These are phyloP conservation scores for Jacana jacana DNA, from an alignment of 2,113 vertebrate species.

Conservation along the genomic window DNA sequence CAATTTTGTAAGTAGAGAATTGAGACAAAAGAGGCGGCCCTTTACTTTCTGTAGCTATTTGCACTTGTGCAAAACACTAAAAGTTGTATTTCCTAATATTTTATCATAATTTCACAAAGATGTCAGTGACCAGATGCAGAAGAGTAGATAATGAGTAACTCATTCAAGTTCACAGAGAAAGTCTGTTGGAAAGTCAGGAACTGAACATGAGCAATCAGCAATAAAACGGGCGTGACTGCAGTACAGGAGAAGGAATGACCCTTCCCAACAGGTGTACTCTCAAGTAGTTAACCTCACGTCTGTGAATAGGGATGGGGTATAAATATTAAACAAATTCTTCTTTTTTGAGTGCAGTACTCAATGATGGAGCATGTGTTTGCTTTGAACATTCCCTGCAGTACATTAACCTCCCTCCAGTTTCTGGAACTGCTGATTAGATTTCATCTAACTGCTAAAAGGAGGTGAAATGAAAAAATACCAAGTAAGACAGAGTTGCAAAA, in stretches of 20 bases:
- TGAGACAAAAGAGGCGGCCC: not conserved
- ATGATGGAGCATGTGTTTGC: not conserved
- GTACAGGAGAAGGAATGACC: not conserved
- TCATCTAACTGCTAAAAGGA: slow-evolving; percentile 2
- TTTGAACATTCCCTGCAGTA: not conserved
- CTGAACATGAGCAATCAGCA: not conserved
- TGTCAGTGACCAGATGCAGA: not conserved
- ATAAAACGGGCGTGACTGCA: not conserved
- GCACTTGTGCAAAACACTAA: not conserved
- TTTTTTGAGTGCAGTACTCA: not conserved
- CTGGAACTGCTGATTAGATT: slow-evolving; percentile 4
- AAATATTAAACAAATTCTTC: not conserved
- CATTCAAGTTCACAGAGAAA: not conserved
- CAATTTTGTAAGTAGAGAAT: not conserved
- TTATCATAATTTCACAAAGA: not conserved
- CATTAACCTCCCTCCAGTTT: not conserved
- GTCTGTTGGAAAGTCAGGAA: not conserved
- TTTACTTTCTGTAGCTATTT: not conserved
- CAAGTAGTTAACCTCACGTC: not conserved
- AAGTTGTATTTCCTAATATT: not conserved
- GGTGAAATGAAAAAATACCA: not conserved
- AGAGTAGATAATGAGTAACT: not conserved
- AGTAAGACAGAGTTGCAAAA: not conserved
- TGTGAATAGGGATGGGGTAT: not conserved
- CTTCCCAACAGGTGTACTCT: not conserved